Conservation (phyloP, 2,888 invertebrate genomes). For the Spodoptera exigua region DNA sequence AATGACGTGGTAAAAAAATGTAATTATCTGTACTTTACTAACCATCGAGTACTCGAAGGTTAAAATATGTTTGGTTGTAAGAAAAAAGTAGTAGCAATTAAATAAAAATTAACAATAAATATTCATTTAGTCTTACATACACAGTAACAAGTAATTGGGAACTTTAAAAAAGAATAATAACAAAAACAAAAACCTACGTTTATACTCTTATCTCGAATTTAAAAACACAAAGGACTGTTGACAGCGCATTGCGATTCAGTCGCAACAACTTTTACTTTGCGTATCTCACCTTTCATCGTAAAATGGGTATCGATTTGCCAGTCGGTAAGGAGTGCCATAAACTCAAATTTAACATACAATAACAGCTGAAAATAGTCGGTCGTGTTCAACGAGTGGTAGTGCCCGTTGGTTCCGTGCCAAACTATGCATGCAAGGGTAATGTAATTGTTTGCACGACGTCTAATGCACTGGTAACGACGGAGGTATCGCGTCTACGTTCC, state of each 20-base stretch:
- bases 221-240: slow-evolving; percentile 37
- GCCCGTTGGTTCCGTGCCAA: slow-evolving; percentile 83
- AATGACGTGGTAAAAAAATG: no score
- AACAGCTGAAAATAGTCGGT: slow-evolving; percentile 78
- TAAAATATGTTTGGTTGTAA: no score
- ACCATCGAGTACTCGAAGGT: no score
- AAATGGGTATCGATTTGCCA: slow-evolving; percentile 66
- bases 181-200: slow-evolving; percentile 18
- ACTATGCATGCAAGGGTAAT: slow-evolving; percentile 77
- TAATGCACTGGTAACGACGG: slow-evolving; percentile 77
- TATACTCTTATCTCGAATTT: slow-evolving; percentile 20
- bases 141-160: no score
- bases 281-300: slow-evolving; percentile 53
- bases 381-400: slow-evolving; percentile 76
- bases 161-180: slow-evolving; percentile 21
- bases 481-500: slow-evolving; percentile 63
- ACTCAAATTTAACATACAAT: slow-evolving; percentile 77
- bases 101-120: no score
- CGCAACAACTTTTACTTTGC: slow-evolving; percentile 56
- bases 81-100: no score
- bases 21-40: no score
- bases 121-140: no score
- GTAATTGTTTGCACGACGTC: slow-evolving; percentile 79
- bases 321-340: slow-evolving; percentile 72
- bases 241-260: slow-evolving; percentile 19